These are phyloP conservation scores for Patella vulgata DNA, from an alignment of 1,140 invertebrate species.

Conservation along the genomic window DNA sequence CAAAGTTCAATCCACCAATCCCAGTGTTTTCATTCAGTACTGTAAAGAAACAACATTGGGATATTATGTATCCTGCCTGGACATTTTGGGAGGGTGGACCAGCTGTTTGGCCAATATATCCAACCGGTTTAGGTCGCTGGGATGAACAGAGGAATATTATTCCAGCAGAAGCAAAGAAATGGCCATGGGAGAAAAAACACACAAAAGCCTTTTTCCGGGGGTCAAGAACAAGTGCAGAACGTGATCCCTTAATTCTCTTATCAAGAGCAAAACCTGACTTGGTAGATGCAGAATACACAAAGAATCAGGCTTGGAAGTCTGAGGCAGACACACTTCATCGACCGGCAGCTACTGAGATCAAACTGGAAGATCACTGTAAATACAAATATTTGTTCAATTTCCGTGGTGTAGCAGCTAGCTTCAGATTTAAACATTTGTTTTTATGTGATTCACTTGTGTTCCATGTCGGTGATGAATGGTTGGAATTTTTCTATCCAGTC, in stretches of 20 bases:
- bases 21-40: conserved; percentile 97
- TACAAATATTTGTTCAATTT: conserved; percentile 98
- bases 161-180: conserved; percentile 72
- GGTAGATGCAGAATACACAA: conserved; percentile 94
- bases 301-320: conserved; percentile 99
- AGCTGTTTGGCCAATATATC: conserved; percentile 88
- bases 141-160: conserved; percentile 82
- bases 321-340: conserved; percentile 67
- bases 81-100: conserved; percentile 98
- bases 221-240: conserved; percentile 89
- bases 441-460: conserved; percentile 94
- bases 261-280: conserved; percentile 82
- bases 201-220: conserved; percentile 89
- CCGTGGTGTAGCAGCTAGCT: conserved; percentile 95
- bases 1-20: conserved; percentile 72
- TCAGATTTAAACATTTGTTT: conserved; percentile 96
- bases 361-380: conserved; percentile 91
- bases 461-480: conserved; percentile 94
- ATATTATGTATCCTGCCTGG: conserved; percentile 98
- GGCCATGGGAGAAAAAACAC: conserved; percentile 83
- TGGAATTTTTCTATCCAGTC: conserved; percentile 93
- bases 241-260: conserved; percentile 89
- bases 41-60: conserved; percentile 79
- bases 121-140: conserved; percentile 92
- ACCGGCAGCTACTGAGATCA: conserved; percentile 85